Evolutionary conservation across 2,888 invertebrate species (phyloP).

Genomic region (Phalera bucephala): DNA sequence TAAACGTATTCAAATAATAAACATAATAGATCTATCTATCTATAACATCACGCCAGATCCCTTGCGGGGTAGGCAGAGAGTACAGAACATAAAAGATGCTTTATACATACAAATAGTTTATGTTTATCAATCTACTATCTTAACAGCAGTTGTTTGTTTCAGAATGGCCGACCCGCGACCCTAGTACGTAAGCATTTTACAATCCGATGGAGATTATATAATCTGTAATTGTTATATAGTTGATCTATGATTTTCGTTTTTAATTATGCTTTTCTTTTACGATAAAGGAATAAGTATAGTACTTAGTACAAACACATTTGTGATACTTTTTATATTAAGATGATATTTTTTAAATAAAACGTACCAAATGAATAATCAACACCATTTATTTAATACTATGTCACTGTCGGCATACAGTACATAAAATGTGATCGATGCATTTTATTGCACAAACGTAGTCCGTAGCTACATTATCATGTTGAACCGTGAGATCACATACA

Average conservation of each 20-base stretch:
- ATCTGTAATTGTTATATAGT: conserved; percentile 27
- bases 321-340: conserved; percentile 2
- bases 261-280: background rate
- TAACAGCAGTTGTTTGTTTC: conserved; percentile 47
- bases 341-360: conserved; percentile 25
- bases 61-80: too few relatives aligned
- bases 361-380: conserved; percentile 56
- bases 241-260: conserved; percentile 15
- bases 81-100: too few relatives aligned
- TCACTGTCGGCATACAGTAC: conserved; percentile 56
- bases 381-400: conserved; percentile 74
- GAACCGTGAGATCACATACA: conserved; percentile 70
- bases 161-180: conserved; percentile 72
- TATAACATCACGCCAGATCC: too few relatives aligned
- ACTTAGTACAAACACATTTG: background rate
- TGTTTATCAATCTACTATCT: too few relatives aligned
- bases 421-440: conserved; percentile 58
- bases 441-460: conserved; percentile 64
- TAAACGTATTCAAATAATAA: too few relatives aligned
- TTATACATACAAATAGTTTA: too few relatives aligned
- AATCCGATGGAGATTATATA: conserved; percentile 34
- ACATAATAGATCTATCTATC: too few relatives aligned
- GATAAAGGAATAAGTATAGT: too few relatives aligned
- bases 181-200: conserved; percentile 37
- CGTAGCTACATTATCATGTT: conserved; percentile 34